A percentile compares a stretch with the other conserved stretches of the same genome.
Evolutionary conservation across 2,113 vertebrate genomes (phyloP).

Genomic region (Rhipidura dahli): DNA sequence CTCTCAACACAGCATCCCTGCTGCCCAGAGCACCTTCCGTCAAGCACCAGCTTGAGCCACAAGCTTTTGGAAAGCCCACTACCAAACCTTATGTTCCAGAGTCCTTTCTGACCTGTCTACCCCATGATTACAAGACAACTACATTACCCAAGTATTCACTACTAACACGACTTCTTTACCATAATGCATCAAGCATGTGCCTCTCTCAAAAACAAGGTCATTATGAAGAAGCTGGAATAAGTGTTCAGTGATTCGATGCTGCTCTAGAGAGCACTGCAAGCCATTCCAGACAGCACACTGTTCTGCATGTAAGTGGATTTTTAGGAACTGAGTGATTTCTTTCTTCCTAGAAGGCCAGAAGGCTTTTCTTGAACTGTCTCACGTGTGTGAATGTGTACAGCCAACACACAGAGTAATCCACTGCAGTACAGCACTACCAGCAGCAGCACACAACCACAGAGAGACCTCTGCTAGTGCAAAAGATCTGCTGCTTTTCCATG

Average conservation of each 20-base stretch:
- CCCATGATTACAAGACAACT: not conserved
- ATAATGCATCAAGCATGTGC: not conserved
- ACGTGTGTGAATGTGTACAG: not conserved
- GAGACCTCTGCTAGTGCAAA: not conserved
- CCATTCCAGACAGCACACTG: not conserved
- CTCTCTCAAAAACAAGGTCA: not conserved
- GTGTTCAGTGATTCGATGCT: conserved; percentile 34
- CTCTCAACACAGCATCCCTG: rapidly evolving
- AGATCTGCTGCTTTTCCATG: not conserved
- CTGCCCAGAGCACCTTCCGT: not conserved
- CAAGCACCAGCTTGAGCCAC: not conserved
- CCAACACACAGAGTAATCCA: not conserved
- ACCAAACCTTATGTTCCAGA: not conserved
- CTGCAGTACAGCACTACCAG: not conserved
- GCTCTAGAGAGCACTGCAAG: conserved; percentile 9
- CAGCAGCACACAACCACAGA: not conserved
- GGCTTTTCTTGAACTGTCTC: not conserved
- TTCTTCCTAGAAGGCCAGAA: not conserved
- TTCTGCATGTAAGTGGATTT: not conserved
- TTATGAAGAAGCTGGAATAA: conserved; percentile 6
- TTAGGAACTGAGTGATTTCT: not conserved
- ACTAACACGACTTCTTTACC: not conserved
- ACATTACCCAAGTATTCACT: not conserved
- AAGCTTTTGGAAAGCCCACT: not conserved
- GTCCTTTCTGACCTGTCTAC: not conserved